Evolutionary conservation across 2,888 invertebrate species (phyloP).

Genomic region (Orthosia gracilis): DNA sequence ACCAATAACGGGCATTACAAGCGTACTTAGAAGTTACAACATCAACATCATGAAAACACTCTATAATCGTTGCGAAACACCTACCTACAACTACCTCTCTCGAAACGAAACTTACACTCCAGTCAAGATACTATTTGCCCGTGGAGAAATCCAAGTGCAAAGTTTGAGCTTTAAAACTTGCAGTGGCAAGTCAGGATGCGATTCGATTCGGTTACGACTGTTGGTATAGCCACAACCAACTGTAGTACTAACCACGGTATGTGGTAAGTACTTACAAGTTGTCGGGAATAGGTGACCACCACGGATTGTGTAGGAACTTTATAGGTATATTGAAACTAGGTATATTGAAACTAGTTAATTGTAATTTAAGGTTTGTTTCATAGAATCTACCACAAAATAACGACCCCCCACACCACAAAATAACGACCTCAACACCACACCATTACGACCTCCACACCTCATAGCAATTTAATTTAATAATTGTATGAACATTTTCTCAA

Average conservation of each 20-base stretch:
- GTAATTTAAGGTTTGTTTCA: background rate
- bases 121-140: conserved; percentile 19
- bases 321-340: background rate
- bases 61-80: background rate
- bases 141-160: conserved; percentile 53
- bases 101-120: conserved; percentile 21
- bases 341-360: background rate
- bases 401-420: too few relatives aligned
- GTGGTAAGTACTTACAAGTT: conserved; percentile 14
- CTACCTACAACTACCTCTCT: background rate
- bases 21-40: background rate
- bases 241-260: conserved; percentile 6
- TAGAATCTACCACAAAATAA: too few relatives aligned
- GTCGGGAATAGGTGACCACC: conserved; percentile 18
- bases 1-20: background rate
- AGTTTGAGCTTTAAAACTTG: conserved; percentile 50
- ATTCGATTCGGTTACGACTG: conserved; percentile 39
- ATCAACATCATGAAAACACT: background rate
- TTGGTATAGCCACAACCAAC: conserved; percentile 2
- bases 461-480: too few relatives aligned
- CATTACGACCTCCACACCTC: too few relatives aligned
- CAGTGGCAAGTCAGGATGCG: conserved; percentile 17
- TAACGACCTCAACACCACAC: too few relatives aligned
- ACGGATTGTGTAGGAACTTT: background rate
- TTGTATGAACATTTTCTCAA: too few relatives aligned